Conservation (phyloP, 1,140 invertebrate genomes). For the Capitella teleta region DNA sequence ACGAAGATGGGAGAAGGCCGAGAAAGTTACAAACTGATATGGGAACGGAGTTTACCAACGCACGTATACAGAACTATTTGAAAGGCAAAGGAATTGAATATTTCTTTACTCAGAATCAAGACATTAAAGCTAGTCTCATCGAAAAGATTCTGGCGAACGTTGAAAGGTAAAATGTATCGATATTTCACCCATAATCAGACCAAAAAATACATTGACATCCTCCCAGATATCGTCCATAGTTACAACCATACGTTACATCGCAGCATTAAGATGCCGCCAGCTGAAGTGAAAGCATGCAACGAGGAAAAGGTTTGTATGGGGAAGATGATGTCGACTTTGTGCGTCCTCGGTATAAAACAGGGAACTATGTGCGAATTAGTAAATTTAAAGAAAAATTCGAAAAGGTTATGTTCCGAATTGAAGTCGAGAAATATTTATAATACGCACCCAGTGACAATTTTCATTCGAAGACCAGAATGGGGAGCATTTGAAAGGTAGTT, state of each 20-base stretch:
- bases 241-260: slow-evolving; percentile 43
- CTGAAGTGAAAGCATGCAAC: slow-evolving; percentile 19
- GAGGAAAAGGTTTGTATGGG: background rate
- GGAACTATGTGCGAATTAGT: slow-evolving; percentile 19
- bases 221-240: slow-evolving; percentile 28
- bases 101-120: slow-evolving; percentile 19
- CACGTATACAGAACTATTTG: slow-evolving; percentile 8
- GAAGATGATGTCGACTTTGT: slow-evolving; percentile 16
- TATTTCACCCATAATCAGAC: slow-evolving; percentile 38
- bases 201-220: slow-evolving; percentile 36
- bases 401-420: slow-evolving; percentile 14
- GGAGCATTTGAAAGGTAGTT: too few species aligned
- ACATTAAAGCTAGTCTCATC: slow-evolving; percentile 40
- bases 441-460: too few species aligned
- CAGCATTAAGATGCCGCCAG: slow-evolving; percentile 37
- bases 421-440: slow-evolving; percentile 13
- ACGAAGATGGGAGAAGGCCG: slow-evolving; percentile 8
- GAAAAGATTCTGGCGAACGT: slow-evolving; percentile 43
- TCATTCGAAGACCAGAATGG: too few species aligned
- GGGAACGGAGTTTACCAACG: slow-evolving; percentile 12
- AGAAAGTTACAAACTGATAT: slow-evolving; percentile 5
- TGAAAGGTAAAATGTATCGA: slow-evolving; percentile 41
- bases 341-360: slow-evolving; percentile 22
- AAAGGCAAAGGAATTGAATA: slow-evolving; percentile 6
- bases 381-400: slow-evolving; percentile 12